phyloP scores from a whole-genome alignment of 2,888 invertebrate species.

The Lysandra bellargus region DNA sequence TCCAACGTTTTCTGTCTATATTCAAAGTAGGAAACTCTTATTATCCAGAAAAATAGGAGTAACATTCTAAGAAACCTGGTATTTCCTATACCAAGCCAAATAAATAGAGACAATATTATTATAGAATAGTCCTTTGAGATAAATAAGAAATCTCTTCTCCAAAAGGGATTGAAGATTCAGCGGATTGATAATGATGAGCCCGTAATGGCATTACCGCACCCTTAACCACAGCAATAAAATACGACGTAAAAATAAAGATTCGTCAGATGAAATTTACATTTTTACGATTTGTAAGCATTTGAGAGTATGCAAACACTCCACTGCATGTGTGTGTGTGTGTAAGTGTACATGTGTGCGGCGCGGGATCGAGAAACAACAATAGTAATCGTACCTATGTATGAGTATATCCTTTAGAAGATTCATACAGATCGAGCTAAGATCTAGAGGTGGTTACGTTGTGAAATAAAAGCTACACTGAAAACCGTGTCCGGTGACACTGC shows the following conservation, averaged over 20 bases:
- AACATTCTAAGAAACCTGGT: background rate
- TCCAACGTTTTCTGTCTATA: too few relatives aligned
- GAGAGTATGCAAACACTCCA: conserved; percentile 56
- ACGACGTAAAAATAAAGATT: conserved; percentile 36
- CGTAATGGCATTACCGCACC: conserved; percentile 7
- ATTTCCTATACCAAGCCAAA: background rate
- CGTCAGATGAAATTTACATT: conserved; percentile 60
- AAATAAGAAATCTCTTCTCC: background rate
- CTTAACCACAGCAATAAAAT: conserved; percentile 33
- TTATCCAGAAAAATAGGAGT: background rate
- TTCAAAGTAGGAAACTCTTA: background rate
- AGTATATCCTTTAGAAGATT: conserved; percentile 72
- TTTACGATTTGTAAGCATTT: conserved; percentile 74
- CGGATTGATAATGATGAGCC: background rate
- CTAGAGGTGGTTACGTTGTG: conserved; percentile 37
- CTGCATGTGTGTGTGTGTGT: background rate
- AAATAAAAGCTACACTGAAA: background rate
- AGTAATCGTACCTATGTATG: conserved; percentile 63
- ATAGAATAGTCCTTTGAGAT: background rate
- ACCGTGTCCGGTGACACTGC: background rate
- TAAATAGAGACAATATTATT: background rate
- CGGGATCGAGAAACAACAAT: conserved; percentile 75
- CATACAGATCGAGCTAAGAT: conserved; percentile 48
- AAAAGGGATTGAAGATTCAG: conserved; percentile 7
- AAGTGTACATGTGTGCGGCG: background rate